phyloP scores from a whole-genome alignment of 1,140 invertebrate species.

The Megalonaias nervosa region DNA sequence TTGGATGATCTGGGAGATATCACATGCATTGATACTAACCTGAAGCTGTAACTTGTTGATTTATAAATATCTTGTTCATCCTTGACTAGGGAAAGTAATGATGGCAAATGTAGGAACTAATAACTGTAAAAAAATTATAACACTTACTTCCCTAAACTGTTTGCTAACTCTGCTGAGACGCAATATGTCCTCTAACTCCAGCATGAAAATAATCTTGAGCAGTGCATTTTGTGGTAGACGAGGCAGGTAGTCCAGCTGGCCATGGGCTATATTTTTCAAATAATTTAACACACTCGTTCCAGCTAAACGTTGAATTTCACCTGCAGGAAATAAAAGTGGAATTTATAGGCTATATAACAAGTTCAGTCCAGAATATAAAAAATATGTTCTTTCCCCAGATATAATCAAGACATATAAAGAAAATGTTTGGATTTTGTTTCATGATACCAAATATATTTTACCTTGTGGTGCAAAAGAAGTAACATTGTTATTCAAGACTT shows the following conservation, averaged over 20 bases:
- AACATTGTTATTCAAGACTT: no score
- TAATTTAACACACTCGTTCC: slow-evolving; percentile 43
- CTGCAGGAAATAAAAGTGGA: slow-evolving; percentile 19
- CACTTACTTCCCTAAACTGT: slow-evolving; percentile 47
- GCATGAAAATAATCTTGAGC: slow-evolving; percentile 38
- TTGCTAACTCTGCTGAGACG: slow-evolving; percentile 36
- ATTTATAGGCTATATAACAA: no score
- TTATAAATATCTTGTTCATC: slow-evolving; percentile 60
- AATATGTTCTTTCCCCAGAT: no score
- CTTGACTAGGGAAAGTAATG: slow-evolving; percentile 47
- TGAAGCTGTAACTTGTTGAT: slow-evolving; percentile 64
- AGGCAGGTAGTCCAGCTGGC: slow-evolving; percentile 45
- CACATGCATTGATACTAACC: slow-evolving; percentile 29
- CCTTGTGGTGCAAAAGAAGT: no score
- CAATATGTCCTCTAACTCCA: slow-evolving; percentile 50
- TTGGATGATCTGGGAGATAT: no score
- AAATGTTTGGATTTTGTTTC: no score
- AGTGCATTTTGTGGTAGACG: slow-evolving; percentile 41
- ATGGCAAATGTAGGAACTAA: slow-evolving; percentile 33
- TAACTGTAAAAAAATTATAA: not conserved
- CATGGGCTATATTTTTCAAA: slow-evolving; percentile 33
- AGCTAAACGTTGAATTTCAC: slow-evolving; percentile 47
- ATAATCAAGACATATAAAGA: no score
- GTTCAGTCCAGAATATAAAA: no score
- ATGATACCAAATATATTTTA: no score